Evolutionary conservation across 2,113 vertebrate species (phyloP), one percentile per base, ranked within the genome.

Genomic region (Genyomyrus donnyi): DNA sequence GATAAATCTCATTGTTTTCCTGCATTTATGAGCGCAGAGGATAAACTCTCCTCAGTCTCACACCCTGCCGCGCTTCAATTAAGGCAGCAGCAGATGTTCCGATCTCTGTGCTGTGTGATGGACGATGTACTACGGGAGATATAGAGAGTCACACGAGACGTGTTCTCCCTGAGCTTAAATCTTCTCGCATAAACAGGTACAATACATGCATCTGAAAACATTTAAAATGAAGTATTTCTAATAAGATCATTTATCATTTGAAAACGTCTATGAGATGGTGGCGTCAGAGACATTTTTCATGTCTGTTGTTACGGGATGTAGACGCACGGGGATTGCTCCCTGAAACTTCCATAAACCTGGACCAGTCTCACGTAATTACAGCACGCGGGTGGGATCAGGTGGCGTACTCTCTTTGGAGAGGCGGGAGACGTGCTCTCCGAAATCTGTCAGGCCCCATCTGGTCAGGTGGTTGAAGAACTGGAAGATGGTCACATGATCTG

Each of bases 351-450:
- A 89, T 45, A 52, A 89, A 89, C 45, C 66, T 49, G 45, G 83
- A 45, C 42, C 83, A 0, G 8, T 85, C 45, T 24, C 21, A 27
- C 8, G 4, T 85, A 48, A 85, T 24, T 5, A 48, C 83, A 46
- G 42, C 19, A 48, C 24, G 11, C n/a, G 58, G 85, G 5, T 5
- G 7, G 50, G 13, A 19, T 84, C 70, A 10, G 27, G 9, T 17
- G 70, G 49, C 89, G 3, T 93, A 99, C 98, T 97, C 97, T 99
- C 98, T 93, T 94, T 98, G 42, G 97, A 96, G 1, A 99, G 97
- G 19, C 92, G 95, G 0, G 94, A 94, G 27, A 99, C 92, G 90
- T 99, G 97, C 31, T 96, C 97, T 88, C 98, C 98, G 91, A 98
- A 94, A 93, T 97, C 96, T 0, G 92, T 91, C 39, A 98, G 62